These are phyloP conservation scores for Akabosia matsudoensis DNA, from an alignment of 1,140 invertebrate genomes.

Conservation along the genomic window DNA sequence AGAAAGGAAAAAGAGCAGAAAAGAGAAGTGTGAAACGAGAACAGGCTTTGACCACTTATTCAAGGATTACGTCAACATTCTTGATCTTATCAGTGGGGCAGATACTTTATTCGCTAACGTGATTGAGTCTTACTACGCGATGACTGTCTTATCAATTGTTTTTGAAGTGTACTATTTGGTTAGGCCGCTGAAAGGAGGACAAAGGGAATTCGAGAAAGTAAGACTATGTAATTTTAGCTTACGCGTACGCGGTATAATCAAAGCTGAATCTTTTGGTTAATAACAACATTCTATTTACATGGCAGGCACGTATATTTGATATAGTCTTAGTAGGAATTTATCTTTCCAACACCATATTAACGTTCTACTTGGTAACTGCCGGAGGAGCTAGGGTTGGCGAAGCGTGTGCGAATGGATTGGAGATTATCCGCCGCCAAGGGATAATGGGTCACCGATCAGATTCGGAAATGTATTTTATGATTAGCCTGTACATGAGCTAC, in stretches of 20 bases:
- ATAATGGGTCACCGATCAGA: constrained; percentile 21
- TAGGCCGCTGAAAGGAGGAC: background rate
- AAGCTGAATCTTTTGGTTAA: too few species aligned
- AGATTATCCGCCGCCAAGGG: constrained; percentile 37
- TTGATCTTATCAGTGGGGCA: constrained; percentile 26
- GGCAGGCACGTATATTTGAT: constrained; percentile 30
- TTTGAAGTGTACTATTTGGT: constrained; percentile 23
- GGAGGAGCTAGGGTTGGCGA: constrained; percentile 10
- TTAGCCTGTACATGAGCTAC: constrained; percentile 41
- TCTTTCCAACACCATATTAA: constrained; percentile 22
- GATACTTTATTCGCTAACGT: constrained; percentile 32
- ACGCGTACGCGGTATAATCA: too few species aligned
- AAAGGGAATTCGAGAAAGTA: constrained; percentile 25
- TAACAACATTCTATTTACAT: background rate
- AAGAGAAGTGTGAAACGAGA: constrained; percentile 26
- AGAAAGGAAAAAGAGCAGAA: background rate
- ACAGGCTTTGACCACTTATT: constrained; percentile 42
- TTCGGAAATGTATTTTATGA: constrained; percentile 36
- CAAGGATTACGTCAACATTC: constrained; percentile 32
- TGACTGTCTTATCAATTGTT: background rate
- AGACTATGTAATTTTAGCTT: too few species aligned
- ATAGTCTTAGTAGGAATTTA: constrained; percentile 19
- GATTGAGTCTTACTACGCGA: constrained; percentile 26
- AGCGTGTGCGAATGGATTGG: constrained; percentile 33
- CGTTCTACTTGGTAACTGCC: constrained; percentile 17